These are phyloP conservation scores for Squalus acanthias DNA, from an alignment of 2,797 vertebrate species.

Conservation along the genomic window DNA sequence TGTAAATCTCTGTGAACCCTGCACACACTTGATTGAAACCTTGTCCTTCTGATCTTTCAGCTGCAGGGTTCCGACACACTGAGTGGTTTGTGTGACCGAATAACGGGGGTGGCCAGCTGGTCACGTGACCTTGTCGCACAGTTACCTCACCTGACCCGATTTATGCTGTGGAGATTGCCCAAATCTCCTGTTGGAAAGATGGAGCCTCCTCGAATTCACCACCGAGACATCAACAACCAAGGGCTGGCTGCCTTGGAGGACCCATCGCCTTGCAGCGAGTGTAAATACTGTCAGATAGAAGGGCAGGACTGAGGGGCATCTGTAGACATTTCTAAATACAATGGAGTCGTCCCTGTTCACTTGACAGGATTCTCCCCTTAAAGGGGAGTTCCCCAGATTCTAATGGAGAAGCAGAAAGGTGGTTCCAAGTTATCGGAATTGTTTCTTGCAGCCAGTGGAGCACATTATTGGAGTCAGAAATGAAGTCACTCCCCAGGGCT, in stretches of 20 bases:
- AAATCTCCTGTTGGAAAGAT: neutral
- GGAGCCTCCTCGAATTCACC: neutral
- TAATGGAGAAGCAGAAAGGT: neutral
- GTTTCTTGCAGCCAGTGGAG: neutral
- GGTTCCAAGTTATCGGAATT: neutral
- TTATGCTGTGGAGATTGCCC: neutral
- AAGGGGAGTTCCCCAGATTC: neutral
- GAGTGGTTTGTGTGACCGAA: slow-evolving; percentile 70
- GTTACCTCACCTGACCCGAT: neutral
- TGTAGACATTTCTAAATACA: neutral
- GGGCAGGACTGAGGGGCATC: neutral
- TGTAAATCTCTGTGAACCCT: neutral
- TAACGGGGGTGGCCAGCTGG: neutral
- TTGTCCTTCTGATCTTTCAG: slow-evolving; percentile 52
- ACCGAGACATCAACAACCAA: neutral
- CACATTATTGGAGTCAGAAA: neutral
- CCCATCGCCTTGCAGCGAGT: neutral
- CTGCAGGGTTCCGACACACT: slow-evolving; percentile 72
- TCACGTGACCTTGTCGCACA: neutral
- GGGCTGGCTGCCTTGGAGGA: neutral
- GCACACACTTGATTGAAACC: neutral
- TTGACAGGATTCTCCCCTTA: neutral
- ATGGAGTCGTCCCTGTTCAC: neutral
- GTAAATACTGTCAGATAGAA: neutral
- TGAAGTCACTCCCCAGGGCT: neutral